phyloP scores from a whole-genome alignment of 2,888 invertebrate species.

The Phytoseiulus persimilis region DNA sequence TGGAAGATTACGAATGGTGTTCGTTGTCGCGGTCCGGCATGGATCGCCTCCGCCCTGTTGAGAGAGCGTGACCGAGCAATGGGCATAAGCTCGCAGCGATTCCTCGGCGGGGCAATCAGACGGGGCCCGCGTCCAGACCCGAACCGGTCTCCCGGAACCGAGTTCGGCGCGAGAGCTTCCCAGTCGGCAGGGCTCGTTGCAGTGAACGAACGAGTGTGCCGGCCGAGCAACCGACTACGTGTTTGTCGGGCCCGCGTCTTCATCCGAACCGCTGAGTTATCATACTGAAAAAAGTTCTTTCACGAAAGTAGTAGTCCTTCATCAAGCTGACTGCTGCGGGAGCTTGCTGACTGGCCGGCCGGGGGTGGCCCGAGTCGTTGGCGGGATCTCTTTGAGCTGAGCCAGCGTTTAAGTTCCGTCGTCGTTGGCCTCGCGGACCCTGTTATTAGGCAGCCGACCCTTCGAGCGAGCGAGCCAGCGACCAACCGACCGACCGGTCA shows the following conservation, averaged over 20 bases:
- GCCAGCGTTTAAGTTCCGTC: background rate
- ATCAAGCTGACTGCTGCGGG: background rate
- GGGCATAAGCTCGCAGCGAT: too few relatives aligned
- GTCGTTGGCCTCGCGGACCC: background rate
- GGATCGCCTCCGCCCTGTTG: too few relatives aligned
- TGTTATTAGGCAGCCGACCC: background rate
- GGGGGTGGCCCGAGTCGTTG: background rate
- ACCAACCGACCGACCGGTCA: background rate
- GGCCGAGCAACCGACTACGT: background rate
- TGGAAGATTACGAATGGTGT: too few relatives aligned
- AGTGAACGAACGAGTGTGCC: background rate
- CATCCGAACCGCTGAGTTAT: background rate
- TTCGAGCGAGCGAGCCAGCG: background rate
- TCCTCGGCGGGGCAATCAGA: too few relatives aligned
- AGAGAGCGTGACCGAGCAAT: too few relatives aligned
- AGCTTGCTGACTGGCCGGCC: background rate
- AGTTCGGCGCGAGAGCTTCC: background rate
- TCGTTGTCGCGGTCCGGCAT: too few relatives aligned
- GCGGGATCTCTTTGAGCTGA: background rate
- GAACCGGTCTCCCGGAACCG: too few relatives aligned
- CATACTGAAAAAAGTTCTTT: background rate
- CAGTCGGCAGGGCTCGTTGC: background rate
- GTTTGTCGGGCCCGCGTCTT: background rate
- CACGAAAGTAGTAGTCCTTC: background rate
- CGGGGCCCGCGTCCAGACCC: too few relatives aligned